Evolutionary conservation across 2,113 vertebrate species (phyloP).

Genomic region (Pangasianodon hypophthalmus): DNA sequence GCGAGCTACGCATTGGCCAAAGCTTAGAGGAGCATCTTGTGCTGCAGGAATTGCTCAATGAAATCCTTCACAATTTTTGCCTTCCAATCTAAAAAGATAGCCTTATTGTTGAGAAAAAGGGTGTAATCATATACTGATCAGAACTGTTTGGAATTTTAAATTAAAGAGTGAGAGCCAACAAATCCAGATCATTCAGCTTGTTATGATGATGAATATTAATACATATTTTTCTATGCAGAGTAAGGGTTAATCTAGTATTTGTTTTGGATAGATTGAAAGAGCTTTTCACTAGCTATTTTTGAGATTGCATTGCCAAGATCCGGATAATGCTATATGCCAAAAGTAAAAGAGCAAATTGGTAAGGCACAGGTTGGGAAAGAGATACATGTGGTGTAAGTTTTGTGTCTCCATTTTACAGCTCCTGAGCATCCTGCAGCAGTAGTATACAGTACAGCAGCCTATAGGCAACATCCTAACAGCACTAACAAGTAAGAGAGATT

Average conservation of each 20-base stretch:
- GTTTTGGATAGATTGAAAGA: background rate
- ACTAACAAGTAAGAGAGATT: background rate
- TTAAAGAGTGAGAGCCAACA: background rate
- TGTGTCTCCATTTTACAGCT: slow-evolving; percentile 1
- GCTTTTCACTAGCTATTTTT: background rate
- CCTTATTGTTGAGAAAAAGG: background rate
- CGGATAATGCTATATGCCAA: background rate
- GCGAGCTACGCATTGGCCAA: background rate
- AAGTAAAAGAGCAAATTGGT: background rate
- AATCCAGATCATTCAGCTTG: background rate
- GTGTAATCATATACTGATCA: background rate
- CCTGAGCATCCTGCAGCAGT: slow-evolving; percentile 22
- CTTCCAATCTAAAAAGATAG: background rate
- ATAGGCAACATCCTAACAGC: background rate
- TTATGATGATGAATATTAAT: background rate
- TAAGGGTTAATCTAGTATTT: background rate
- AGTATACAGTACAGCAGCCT: background rate
- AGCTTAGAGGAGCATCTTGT: background rate
- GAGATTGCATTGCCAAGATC: background rate
- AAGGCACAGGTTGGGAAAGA: background rate
- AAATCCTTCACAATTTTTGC: background rate
- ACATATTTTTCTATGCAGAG: background rate
- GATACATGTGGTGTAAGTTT: background rate
- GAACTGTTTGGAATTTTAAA: background rate
- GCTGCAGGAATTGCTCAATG: background rate